These are phyloP conservation scores for Atopsyche davidsoni DNA, from an alignment of 1,140 invertebrate species.

Conservation along the genomic window DNA sequence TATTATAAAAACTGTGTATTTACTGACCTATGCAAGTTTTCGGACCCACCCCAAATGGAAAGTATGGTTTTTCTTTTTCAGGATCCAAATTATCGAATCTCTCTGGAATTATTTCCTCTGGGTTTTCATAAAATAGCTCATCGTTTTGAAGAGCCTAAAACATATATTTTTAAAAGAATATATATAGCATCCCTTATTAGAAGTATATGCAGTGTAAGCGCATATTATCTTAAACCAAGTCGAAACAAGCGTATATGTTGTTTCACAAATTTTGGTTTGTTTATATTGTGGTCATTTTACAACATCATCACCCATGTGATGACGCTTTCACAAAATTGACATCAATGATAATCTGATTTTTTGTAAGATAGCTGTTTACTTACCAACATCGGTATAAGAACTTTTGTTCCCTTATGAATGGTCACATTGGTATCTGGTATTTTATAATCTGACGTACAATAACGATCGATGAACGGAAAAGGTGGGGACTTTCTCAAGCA, in stretches of 20 bases:
- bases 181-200: too few species aligned
- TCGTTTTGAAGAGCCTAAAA: slow-evolving; percentile 22
- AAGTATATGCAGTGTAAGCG: too few species aligned
- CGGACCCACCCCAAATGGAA: slow-evolving; percentile 19
- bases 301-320: too few species aligned
- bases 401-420: slow-evolving; percentile 43
- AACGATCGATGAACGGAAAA: slow-evolving; percentile 40
- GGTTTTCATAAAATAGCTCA: slow-evolving; percentile 20
- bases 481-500: slow-evolving; percentile 48
- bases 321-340: too few species aligned
- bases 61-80: slow-evolving; percentile 15
- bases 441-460: slow-evolving; percentile 41
- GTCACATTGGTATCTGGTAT: slow-evolving; percentile 39
- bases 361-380: too few species aligned
- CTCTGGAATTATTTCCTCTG: slow-evolving; percentile 18
- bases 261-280: too few species aligned
- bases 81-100: slow-evolving; percentile 14
- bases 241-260: too few species aligned
- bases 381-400: slow-evolving; percentile 44
- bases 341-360: too few species aligned
- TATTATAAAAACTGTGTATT: background rate
- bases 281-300: too few species aligned
- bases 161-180: background rate
- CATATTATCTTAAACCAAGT: too few species aligned
- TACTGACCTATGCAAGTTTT: slow-evolving; percentile 20